Evolutionary conservation across 1,140 invertebrate genomes (phyloP), one percentile per base, ranked within the genome.

Genomic region (Cherax destructor): DNA sequence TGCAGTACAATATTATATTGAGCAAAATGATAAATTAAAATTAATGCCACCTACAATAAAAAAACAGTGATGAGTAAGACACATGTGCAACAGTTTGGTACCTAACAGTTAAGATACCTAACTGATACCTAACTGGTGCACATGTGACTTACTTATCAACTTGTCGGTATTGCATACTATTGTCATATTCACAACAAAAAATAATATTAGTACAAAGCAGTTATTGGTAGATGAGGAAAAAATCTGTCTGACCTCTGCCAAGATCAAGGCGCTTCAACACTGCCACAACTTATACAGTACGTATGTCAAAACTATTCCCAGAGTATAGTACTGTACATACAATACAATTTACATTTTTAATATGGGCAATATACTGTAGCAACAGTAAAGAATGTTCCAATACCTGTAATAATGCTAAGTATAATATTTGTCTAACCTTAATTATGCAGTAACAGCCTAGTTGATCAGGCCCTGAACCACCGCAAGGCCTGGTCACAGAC

Each of bases 201-300:
- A 30, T n/a, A 9, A 21, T 21, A 30, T 74, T 24, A 30, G 24
- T 11, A 16, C 30, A 3, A 74, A 30, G 9, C 21, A 30, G 16
- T 74, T 74, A 74, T 74, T 6, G 30, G 6, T 69, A 56, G 24
- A 74, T 4, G 6, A 30, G 6, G 11, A 6, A 74, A 74, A 74
- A 74, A 74, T 30, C 21, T 74, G n/a, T 30, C 69, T 74, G 69
- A 74, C 24, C 69, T 74, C 24, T 74, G 24, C 69, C 69, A 74
- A 30, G 69, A 74, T 74, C n/a, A 30, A 74, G 69, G 69, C 69
- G 69, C 69, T 74, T 74, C 7, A 74, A 74, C 69, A 74, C n/a
- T 74, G n/a, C 69, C 24, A 74, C 69, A 74, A 74, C 24, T 74
- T 30, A 69, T 21, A 69, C 18, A 41, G 2, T 41, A 74, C 9